Conservation (phyloP, 2,113 vertebrate species). For the Irena cyanogastra region DNA sequence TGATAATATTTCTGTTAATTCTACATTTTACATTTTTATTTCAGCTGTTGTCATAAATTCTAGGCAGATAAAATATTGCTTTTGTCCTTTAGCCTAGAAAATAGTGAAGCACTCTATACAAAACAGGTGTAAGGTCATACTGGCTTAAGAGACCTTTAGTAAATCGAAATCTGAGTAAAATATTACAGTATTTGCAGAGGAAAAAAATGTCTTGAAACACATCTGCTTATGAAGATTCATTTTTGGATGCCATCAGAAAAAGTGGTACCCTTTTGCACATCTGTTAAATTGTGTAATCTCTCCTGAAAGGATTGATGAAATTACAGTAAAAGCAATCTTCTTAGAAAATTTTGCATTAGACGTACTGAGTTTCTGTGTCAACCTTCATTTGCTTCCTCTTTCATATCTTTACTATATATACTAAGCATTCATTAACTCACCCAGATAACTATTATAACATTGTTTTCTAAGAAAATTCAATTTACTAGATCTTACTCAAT, state of each 20-base stretch:
- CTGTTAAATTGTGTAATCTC: background rate
- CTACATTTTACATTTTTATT: background rate
- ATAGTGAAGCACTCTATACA: background rate
- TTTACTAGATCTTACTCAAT: background rate
- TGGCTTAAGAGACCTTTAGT: background rate
- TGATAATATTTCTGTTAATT: background rate
- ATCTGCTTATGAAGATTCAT: background rate
- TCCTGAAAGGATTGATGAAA: background rate
- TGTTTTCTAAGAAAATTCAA: background rate
- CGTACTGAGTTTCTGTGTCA: constrained; percentile 3
- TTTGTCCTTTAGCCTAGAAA: background rate
- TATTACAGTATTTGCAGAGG: background rate
- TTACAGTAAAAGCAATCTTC: constrained; percentile 4
- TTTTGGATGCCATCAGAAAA: background rate
- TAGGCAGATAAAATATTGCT: background rate
- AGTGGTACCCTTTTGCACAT: background rate
- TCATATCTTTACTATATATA: background rate
- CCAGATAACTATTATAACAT: background rate
- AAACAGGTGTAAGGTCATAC: background rate
- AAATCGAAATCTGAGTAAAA: background rate
- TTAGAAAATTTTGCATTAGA: background rate
- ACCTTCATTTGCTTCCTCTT: background rate
- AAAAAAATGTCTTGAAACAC: background rate
- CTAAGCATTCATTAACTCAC: background rate
- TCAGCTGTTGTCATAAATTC: background rate